A percentile compares a stretch with the other conserved stretches of the same genome.
These are phyloP conservation scores for Odontocolon sp. DNA, from an alignment of 2,888 invertebrate species.

Conservation along the genomic window DNA sequence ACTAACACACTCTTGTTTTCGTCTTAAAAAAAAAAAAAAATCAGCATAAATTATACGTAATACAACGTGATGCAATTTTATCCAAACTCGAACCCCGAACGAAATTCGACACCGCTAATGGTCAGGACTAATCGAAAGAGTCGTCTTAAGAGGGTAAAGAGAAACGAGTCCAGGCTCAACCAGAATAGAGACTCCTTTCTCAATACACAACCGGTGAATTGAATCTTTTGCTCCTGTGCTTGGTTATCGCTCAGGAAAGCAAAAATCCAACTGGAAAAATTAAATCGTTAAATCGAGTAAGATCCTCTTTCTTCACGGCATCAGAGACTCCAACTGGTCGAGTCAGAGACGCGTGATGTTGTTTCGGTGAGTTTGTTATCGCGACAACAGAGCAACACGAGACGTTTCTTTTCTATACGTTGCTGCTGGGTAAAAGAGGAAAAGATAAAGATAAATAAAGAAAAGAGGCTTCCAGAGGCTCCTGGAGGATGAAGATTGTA, in stretches of 20 bases:
- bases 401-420: conserved; percentile 28
- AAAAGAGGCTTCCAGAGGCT: conserved; percentile 11
- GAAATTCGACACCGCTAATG: conserved; percentile 54
- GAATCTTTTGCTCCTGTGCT: conserved; percentile 34
- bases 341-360: conserved; percentile 32
- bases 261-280: too few relatives aligned
- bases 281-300: conserved; percentile 6
- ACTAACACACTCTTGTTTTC: neutral
- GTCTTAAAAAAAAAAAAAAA: too few relatives aligned
- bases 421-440: conserved; percentile 43
- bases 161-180: conserved; percentile 33
- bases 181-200: conserved; percentile 39
- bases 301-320: conserved; percentile 19
- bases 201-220: conserved; percentile 5
- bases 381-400: conserved; percentile 43
- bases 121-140: conserved; percentile 43
- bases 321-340: conserved; percentile 8
- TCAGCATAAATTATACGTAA: too few relatives aligned
- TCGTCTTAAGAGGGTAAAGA: conserved; percentile 4
- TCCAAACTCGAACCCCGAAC: conserved; percentile 16
- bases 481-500: neutral
- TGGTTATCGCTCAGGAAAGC: conserved; percentile 38
- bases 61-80: conserved; percentile 23
- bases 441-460: conserved; percentile 44
- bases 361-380: conserved; percentile 47